Evolutionary conservation across 2,113 vertebrate species (phyloP), one percentile per base, ranked within the genome.

Genomic region (Bos javanicus): DNA sequence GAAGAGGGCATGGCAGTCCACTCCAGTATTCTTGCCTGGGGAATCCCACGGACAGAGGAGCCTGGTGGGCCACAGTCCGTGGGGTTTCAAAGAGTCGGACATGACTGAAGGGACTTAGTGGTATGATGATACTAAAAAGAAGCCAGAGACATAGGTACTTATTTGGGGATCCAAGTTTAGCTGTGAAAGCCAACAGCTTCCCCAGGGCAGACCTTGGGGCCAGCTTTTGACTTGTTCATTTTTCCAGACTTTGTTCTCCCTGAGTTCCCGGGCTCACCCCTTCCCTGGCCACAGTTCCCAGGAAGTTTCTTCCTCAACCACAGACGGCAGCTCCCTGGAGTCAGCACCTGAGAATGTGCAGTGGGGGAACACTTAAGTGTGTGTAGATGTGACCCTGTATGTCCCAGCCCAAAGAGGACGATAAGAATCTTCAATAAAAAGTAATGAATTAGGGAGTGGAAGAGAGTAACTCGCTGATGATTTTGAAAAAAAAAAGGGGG

Each of bases 201-300:
- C 13, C 23, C 0, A 13, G 78, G 19, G n/a, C 3, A 9, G n/a
- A 33, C 85, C 7, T 6, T 21, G 28, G n/a, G 52, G 13, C 26
- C 30, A 33, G 19, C 19, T 14, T 46, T 21, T 39, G 21, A 46
- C 17, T 7, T 1, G 3, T 2, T 87, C 43, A 14, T 23, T n/a
- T 25, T 83, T 21, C 0, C 3, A 39, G 88, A 19, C 30, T 14
- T n/a, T 9, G 3, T 3, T 19, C 36, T 33, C 9, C 14, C 6
- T 0, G 1, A 5, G 14, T 23, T 78, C 14, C 21, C 2, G 1
- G 11, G 50, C 11, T n/a, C 0, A 0, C 15, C 57, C 11, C 19
- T 43, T 28, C 54, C 2, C 17, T 25, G 26, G 26, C 28, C 5
- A 0, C 16, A 52, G 6, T 7, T 54, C 28, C 2, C 2, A 43